Conservation (phyloP, 2,888 invertebrate genomes). For the Eilema depressum region DNA sequence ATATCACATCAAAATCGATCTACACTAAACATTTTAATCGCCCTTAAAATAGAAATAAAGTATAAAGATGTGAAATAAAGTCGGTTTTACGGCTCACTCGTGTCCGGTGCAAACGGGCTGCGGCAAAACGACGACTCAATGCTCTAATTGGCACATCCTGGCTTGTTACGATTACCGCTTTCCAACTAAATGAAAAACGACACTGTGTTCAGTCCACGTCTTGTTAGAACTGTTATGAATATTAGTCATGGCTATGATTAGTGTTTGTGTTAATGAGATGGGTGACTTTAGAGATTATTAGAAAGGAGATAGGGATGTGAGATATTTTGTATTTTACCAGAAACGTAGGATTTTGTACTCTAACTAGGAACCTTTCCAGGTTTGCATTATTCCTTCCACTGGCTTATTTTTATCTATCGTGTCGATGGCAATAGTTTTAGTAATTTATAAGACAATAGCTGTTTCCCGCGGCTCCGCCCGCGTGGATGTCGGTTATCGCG, state of each 20-base stretch:
- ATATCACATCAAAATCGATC: neutral
- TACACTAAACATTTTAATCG: constrained; percentile 39
- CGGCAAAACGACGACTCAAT: constrained; percentile 37
- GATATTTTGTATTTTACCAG: neutral
- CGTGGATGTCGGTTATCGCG: no score
- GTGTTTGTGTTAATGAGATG: neutral
- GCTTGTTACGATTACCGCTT: constrained; percentile 29
- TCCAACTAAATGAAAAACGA: constrained; percentile 31
- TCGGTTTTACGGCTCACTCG: constrained; percentile 43
- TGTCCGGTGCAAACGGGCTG: constrained; percentile 41
- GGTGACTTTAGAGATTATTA: constrained; percentile 6
- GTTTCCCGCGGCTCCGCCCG: no score
- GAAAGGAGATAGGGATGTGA: neutral
- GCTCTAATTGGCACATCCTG: constrained; percentile 51
- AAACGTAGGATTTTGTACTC: no score
- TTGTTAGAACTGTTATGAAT: constrained; percentile 14
- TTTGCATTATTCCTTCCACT: no score
- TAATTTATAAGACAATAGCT: no score
- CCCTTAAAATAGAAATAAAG: constrained; percentile 45
- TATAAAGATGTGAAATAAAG: constrained; percentile 43
- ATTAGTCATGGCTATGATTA: constrained; percentile 13
- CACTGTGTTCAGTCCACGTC: constrained; percentile 30
- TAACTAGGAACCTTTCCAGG: no score
- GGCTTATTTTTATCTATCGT: no score
- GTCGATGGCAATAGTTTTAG: no score